A percentile compares a stretch with the other conserved stretches of the same genome.
Conservation (phyloP, 1,140 invertebrate genomes). For the Pseudomyrmex cubaensis region DNA sequence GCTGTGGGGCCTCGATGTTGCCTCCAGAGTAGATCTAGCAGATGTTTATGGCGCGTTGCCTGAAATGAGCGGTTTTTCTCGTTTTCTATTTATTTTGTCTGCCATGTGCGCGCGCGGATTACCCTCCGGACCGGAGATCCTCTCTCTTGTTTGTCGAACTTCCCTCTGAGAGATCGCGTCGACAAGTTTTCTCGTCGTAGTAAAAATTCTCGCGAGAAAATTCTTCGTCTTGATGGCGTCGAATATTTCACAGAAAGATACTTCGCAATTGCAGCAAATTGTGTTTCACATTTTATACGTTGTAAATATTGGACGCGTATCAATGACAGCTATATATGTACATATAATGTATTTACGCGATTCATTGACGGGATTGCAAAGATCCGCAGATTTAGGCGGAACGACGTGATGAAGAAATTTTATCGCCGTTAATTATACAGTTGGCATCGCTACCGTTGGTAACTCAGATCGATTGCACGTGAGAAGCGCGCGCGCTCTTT, state of each 20-base stretch:
- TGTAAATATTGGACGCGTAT: background rate
- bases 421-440: constrained; percentile 45
- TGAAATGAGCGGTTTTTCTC: constrained; percentile 79
- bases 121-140: constrained; percentile 68
- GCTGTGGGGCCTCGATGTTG: constrained; percentile 55
- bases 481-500: constrained; percentile 1
- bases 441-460: background rate
- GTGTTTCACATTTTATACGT: no score
- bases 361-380: background rate
- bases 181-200: constrained; percentile 24
- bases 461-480: constrained; percentile 25
- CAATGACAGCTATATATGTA: background rate
- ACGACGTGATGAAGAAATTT: constrained; percentile 28
- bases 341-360: background rate
- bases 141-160: constrained; percentile 66
- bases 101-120: constrained; percentile 75
- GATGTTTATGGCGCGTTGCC: constrained; percentile 82
- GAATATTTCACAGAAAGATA: background rate
- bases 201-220: background rate
- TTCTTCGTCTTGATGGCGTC: background rate
- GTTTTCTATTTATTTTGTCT: constrained; percentile 81
- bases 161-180: constrained; percentile 49
- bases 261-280: no score
- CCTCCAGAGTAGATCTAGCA: constrained; percentile 77
- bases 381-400: background rate